Evolutionary conservation across 2,113 vertebrate genomes (phyloP).

Genomic region (Orycteropus afer): DNA sequence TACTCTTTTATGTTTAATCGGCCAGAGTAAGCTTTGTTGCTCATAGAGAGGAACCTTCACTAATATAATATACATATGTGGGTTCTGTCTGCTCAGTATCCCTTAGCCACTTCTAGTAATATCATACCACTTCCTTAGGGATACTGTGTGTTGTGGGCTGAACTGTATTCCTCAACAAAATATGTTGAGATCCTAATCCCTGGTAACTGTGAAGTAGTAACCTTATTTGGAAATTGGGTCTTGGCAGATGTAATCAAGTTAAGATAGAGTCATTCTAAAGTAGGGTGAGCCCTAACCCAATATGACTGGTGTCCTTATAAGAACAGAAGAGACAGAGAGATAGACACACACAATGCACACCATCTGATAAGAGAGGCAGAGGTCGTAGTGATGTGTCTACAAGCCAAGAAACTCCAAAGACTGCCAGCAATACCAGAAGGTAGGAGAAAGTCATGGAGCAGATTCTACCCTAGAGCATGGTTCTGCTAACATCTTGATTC

Average conservation of each 20-base stretch:
- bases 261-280: neutral
- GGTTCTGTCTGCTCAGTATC: neutral
- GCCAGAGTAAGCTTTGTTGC: neutral
- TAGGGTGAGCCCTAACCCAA: neutral
- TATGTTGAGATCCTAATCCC: neutral
- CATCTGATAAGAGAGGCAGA: neutral
- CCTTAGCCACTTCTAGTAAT: neutral
- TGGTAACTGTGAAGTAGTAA: neutral
- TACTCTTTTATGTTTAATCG: neutral
- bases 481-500: neutral
- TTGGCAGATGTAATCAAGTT: neutral
- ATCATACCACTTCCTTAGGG: neutral
- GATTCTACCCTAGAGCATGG: neutral
- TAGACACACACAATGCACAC: no score
- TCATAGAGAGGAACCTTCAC: neutral
- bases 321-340: neutral
- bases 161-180: neutral
- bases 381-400: neutral
- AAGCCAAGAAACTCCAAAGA: neutral
- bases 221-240: neutral
- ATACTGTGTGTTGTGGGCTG: neutral
- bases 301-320: no score
- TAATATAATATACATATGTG: neutral
- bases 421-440: neutral
- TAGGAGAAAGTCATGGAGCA: neutral